Base-by-base conservation (phyloP, 2,888 invertebrate species). In the Zaprionus obscuricornis region DNA sequence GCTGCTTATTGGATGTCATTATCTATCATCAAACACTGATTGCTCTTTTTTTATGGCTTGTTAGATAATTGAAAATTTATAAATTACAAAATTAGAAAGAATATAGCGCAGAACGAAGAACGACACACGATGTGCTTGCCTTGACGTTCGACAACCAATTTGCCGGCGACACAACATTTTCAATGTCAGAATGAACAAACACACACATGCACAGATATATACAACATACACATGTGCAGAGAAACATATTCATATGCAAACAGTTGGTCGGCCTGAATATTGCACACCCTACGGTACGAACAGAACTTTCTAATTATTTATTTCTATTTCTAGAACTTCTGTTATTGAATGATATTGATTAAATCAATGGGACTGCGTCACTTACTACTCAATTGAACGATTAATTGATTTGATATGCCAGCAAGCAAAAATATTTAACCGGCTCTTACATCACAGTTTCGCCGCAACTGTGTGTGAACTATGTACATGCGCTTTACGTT, bases 31-130 rank as follows among this genome's bases (percentile, higher is more conserved):
- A 45, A 31, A 49, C 71, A 68, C 57, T 64, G 64, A 78, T 71
- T 71, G 68, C 47, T 56, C 42, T 50, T 58, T 37, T 36, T 37
- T 36, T 43, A n/a, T n/a, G 16, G 42, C 20, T 42, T 58, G 56
- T 77, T 67, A 81, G 82, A 74, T 81, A 81, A 78, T 74, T 66
- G 5, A 55, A 58, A 77, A 66, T 64, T 59, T 69, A 72, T 69
- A 60, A 51, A 22, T 56, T 31, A 42, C 36, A 56, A 45, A 36
- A 18, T 37, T n/a, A n/a, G n/a, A n/a, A n/a, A n/a, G n/a, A n/a
- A n/a, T n/a, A n/a, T n/a, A n/a, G n/a, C n/a, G n/a, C n/a, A n/a
- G n/a, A n/a, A n/a, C n/a, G n/a, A n/a, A n/a, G n/a, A n/a, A 37
- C 42, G 18, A 14, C 54, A 37, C 18, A 29, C 45, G 55, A 60